Evolutionary conservation across 2,797 vertebrate genomes (phyloP).

Genomic region (Mallotus villosus): DNA sequence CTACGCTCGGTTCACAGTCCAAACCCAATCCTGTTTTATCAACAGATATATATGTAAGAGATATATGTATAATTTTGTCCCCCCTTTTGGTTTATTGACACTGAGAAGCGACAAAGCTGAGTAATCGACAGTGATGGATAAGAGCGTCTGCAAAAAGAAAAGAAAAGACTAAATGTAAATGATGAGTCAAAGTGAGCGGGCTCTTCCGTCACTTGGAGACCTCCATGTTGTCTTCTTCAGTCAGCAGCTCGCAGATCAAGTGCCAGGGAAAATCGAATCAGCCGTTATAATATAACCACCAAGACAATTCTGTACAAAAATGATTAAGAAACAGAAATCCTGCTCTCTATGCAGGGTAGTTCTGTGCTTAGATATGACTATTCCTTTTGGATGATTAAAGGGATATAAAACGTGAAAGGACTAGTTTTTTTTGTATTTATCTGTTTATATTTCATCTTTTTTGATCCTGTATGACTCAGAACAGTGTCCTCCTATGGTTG

Average conservation of each 20-base stretch:
- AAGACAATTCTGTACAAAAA: conserved; percentile 42
- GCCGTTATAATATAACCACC: conserved; percentile 28
- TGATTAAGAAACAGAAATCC: conserved; percentile 10
- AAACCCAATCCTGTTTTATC: no score
- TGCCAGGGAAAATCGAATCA: conserved; percentile 8
- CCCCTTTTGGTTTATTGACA: no score
- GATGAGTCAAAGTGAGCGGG: conserved; percentile 7
- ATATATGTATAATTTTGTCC: no score
- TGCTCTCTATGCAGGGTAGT: no score
- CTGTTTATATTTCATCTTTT: neutral
- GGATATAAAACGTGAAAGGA: neutral
- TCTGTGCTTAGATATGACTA: neutral
- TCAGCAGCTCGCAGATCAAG: neutral
- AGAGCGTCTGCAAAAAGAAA: conserved; percentile 3
- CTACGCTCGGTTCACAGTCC: neutral
- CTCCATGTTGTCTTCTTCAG: neutral
- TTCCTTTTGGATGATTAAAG: neutral
- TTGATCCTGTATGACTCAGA: neutral
- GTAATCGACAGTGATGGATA: neutral
- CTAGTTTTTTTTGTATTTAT: neutral
- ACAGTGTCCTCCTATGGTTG: neutral
- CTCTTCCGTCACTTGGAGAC: neutral
- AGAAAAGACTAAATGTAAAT: no score
- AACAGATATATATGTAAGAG: neutral
- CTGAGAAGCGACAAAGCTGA: neutral